Base-by-base conservation (phyloP, 1,140 invertebrate genomes). In the Dendrolimus kikuchii region DNA sequence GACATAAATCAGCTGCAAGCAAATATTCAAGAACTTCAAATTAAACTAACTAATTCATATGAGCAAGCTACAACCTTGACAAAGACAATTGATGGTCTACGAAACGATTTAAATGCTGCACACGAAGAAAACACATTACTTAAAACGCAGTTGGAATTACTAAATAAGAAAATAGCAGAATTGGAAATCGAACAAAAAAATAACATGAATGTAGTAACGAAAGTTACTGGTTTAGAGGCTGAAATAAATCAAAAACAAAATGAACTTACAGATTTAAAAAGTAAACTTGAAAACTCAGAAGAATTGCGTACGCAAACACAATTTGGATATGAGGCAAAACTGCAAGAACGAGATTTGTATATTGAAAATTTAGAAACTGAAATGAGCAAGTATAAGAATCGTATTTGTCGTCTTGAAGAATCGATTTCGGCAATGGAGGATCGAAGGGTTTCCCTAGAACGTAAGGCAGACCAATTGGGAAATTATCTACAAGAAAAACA, bases 291-390 rank as follows among this genome's bases (percentile, higher is more conserved):
- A 55, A 63, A 68, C 51, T 51, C 78, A 7, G 71, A 80, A 44
- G 66, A 77, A 63, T 68, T 68, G 52, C 65, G 80, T 49, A 77
- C 55, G 44, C 79, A 86, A 63, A 60, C 77, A 48, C 74, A 79
- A 54, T 81, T 70, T 75, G 82, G 80, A 4, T 74, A 88, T 74
- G 82, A 92, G 50, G 90, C 90, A 5, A 94, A 93, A 77, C 70
- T 94, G 23, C 91, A 93, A 70, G 92, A 94, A 75, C 78, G 92
- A 49, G 92, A 94, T 64, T 88, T 92, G 6, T 92, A 92, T 60
- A 91, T 94, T 45, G 93, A 94, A 74, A 91, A 89, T 49, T 81
- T 94, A 45, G 91, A 94, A 63, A 80, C 87, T 9, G 92, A 94
- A 61, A 81, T 92, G n/a, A 75, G 73, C 0, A 91, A 91, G 53